Conservation (phyloP, 2,113 vertebrate species). For the Sander vitreus region DNA sequence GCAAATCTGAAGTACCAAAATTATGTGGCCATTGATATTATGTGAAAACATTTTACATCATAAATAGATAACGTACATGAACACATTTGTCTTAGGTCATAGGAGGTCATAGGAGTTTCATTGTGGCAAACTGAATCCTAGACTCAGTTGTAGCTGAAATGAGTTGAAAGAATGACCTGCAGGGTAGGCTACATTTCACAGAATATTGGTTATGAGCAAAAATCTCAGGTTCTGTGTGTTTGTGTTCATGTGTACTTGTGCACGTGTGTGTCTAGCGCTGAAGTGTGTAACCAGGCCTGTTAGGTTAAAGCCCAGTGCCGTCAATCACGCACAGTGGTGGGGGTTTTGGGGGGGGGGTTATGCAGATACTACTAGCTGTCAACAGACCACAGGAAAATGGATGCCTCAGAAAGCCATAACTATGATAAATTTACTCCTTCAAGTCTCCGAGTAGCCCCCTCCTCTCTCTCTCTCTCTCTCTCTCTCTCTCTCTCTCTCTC, state of each 20-base stretch:
- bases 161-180: slow-evolving; percentile 44
- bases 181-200: background rate
- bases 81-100: slow-evolving; percentile 17
- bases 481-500: slow-evolving; percentile 47
- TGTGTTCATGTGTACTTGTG: slow-evolving; percentile 1
- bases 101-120: background rate
- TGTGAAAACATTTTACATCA: background rate
- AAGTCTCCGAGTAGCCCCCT: slow-evolving; percentile 63
- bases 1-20: background rate
- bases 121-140: background rate
- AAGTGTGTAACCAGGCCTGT: slow-evolving; percentile 62
- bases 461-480: slow-evolving; percentile 44
- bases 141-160: slow-evolving; percentile 3
- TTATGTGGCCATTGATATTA: background rate
- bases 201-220: slow-evolving; percentile 8
- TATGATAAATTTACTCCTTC: slow-evolving; percentile 95
- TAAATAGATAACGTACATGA: background rate
- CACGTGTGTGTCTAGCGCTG: slow-evolving; percentile 48
- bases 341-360: slow-evolving; percentile 42
- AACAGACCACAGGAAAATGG: slow-evolving; percentile 94
- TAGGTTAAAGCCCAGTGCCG: slow-evolving; percentile 62
- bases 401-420: slow-evolving; percentile 96
- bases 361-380: slow-evolving; percentile 87
- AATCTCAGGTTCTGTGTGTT: slow-evolving; percentile 24
- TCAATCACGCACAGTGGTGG: slow-evolving; percentile 68